Conservation (phyloP, 2,888 invertebrate species). For the Athalia rosae region DNA sequence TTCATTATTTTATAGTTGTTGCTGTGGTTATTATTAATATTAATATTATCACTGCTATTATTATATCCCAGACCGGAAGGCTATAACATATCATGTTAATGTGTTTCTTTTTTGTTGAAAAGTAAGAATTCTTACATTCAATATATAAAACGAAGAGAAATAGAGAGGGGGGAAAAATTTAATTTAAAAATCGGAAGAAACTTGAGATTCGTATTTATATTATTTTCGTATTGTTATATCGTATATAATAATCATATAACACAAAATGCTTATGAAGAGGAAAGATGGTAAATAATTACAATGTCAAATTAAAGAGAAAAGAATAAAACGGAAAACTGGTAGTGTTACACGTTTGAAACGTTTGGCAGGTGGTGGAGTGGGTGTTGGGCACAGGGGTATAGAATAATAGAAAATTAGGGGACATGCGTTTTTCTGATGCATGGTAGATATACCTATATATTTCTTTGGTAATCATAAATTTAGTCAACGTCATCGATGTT, state of each 20-base stretch:
- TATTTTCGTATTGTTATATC: constrained; percentile 43
- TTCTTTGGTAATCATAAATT: neutral
- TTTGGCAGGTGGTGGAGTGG: constrained; percentile 20
- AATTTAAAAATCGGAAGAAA: constrained; percentile 43
- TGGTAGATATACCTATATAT: neutral
- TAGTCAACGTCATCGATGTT: neutral
- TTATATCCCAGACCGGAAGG: too few relatives aligned
- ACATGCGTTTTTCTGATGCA: constrained; percentile 19
- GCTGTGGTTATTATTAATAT: too few relatives aligned
- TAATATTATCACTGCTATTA: too few relatives aligned
- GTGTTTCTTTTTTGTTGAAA: too few relatives aligned
- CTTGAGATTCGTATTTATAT: constrained; percentile 48
- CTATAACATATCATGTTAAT: too few relatives aligned
- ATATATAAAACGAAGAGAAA: neutral
- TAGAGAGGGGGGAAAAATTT: neutral
- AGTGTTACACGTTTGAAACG: constrained; percentile 36
- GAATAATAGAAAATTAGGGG: constrained; percentile 24
- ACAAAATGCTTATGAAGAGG: constrained; percentile 39
- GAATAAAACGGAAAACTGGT: constrained; percentile 42
- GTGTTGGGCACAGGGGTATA: constrained; percentile 11
- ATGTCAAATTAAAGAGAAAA: constrained; percentile 40
- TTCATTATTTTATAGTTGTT: too few relatives aligned
- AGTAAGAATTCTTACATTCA: too few relatives aligned
- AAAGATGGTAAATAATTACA: neutral
- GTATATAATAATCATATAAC: constrained; percentile 26